Percentiles rank a stretch among this genome's conserved stretches.
Evolutionary conservation across 2,113 vertebrate species (phyloP).

Genomic region (Melanocharis versteri): DNA sequence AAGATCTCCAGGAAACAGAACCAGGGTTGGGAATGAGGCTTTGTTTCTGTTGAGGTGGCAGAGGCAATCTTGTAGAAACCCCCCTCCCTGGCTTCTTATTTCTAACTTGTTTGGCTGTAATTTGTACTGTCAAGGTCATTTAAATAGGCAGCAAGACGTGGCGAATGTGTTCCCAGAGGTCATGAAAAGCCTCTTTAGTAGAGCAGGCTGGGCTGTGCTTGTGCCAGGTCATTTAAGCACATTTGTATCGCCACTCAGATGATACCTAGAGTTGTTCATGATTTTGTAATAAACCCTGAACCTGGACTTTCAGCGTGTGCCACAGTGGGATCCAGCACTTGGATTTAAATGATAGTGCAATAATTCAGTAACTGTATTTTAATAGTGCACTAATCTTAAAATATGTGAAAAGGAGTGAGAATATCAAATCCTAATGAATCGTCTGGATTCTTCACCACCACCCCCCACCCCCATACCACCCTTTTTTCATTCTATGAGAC

Average conservation of each 20-base stretch:
- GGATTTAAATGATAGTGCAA: neutral
- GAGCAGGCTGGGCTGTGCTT: constrained; percentile 16
- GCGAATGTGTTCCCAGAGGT: constrained; percentile 54
- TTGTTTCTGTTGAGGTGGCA: constrained; percentile 26
- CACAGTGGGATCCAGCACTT: neutral
- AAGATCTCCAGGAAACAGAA: constrained; percentile 17
- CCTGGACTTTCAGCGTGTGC: neutral
- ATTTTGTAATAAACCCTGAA: constrained; percentile 19
- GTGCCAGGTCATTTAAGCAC: constrained; percentile 56
- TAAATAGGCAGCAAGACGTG: constrained; percentile 40
- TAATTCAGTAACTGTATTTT: neutral
- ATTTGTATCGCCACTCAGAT: constrained; percentile 47
- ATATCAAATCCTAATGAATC: neutral
- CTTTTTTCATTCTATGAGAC: neutral
- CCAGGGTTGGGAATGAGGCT: neutral
- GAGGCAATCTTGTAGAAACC: neutral
- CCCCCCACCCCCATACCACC: neutral
- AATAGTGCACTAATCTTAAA: neutral
- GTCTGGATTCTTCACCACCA: neutral
- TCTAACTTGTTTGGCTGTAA: constrained; percentile 31
- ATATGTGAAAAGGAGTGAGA: neutral
- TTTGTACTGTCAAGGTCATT: constrained; percentile 65
- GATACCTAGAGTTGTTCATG: neutral
- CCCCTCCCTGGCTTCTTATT: neutral
- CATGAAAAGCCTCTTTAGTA: constrained; percentile 62